Base-by-base conservation (phyloP, 2,888 invertebrate species). In the Spilarctia lutea region DNA sequence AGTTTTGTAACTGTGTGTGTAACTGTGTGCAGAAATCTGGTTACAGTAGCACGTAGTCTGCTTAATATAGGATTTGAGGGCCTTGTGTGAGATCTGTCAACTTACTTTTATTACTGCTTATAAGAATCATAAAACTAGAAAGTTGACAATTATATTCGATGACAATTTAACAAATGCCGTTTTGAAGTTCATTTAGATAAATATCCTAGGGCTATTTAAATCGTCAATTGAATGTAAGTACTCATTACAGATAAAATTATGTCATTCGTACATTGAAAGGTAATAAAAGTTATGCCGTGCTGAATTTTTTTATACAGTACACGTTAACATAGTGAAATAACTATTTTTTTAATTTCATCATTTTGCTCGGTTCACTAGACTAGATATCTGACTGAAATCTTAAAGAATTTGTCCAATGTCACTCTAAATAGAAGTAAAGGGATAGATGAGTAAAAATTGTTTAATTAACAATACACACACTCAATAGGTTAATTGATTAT, bases 401-500 rank as follows among this genome's bases (percentile, higher is more conserved):
- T 33, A 69, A 16, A 35, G 6, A 52, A 11, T 52, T 52, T 35
- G 13, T n/a, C 33, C 35, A 69, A 69, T 68, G 33, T 20, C 30
- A 33, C 30, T 48, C 68, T 33, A 68, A 68, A 68, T 20, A 68
- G 48, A 24, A 30, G 48, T 16, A 56, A 69, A 69, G 6, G 24
- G 56, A 56, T n/a, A 56, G 11, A n/a, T 16, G n/a, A 39, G 39
- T 52, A 60, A 73, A 75, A 68, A 76, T 79, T 67, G 76, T 83
- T 13, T 87, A 87, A 86, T 87, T 86, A 85, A 78, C 73, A 86
- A 79, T 77, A 27, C 60, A 27, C 79, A 79, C 78, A 39, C 39
- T 39, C 39, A 79, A 79, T 30, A 79, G 72, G 85, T 84, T 91
- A 91, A 92, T 91, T 90, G 89, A 81, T 79, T 83, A 87, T 90